Evolutionary conservation across 2,888 invertebrate genomes (phyloP).

Genomic region (Xanthorhoe designata): DNA sequence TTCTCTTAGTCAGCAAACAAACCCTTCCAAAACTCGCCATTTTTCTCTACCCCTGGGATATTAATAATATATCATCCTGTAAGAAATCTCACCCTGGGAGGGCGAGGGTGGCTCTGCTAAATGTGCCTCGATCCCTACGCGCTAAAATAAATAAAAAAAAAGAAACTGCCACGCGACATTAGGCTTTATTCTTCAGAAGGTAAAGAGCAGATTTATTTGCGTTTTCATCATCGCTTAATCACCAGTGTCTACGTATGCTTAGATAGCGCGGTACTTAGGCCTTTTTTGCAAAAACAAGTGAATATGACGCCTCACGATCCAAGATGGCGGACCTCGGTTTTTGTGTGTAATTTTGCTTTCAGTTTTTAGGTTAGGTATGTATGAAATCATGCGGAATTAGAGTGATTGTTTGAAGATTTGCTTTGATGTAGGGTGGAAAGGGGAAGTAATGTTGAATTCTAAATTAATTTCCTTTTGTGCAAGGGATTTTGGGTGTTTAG

Average conservation of each 20-base stretch:
- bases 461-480: conserved; percentile 19
- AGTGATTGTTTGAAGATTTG: conserved; percentile 47
- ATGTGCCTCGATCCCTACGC: conserved; percentile 74
- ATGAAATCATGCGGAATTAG: conserved; percentile 49
- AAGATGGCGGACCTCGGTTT: conserved; percentile 73
- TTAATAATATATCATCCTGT: conserved; percentile 81
- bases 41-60: conserved; percentile 72
- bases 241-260: conserved; percentile 77
- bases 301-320: conserved; percentile 78
- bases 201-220: conserved; percentile 54
- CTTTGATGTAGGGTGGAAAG: conserved; percentile 34
- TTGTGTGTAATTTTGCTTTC: conserved; percentile 55
- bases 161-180: conserved; percentile 47
- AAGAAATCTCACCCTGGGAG: conserved; percentile 73
- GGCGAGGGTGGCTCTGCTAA: conserved; percentile 73
- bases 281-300: conserved; percentile 72
- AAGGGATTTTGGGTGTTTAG: neutral
- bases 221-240: conserved; percentile 65
- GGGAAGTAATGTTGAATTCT: conserved; percentile 12
- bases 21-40: conserved; percentile 68
- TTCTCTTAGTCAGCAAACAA: conserved; percentile 58
- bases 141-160: conserved; percentile 63
- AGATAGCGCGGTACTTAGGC: conserved; percentile 75
- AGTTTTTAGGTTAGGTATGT: conserved; percentile 41
- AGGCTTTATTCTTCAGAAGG: conserved; percentile 36